Evolutionary conservation across 2,888 invertebrate species (phyloP).

Genomic region (Gryllus longicercus): DNA sequence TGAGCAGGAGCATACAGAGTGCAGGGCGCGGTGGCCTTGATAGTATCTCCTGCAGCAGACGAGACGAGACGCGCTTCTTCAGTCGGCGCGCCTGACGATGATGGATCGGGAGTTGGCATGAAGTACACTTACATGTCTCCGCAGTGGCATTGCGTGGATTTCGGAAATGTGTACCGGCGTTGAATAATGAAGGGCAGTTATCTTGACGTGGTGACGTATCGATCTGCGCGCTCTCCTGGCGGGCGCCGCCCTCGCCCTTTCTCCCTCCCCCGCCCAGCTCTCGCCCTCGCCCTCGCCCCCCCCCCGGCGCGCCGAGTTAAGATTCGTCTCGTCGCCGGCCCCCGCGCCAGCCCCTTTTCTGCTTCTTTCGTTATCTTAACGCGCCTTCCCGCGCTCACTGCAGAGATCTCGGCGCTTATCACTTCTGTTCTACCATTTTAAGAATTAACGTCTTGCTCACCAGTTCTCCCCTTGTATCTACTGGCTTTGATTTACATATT

Average conservation of each 20-base stretch:
- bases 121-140: not conserved
- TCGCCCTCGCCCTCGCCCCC: not conserved
- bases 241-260: not conserved
- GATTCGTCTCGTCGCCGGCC: not conserved
- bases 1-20: no score
- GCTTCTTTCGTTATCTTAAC: not conserved
- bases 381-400: not conserved
- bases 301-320: not conserved
- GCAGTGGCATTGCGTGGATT: not conserved
- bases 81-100: not conserved
- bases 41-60: no score
- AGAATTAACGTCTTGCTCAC: no score
- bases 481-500: no score
- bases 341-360: not conserved
- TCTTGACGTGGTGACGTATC: constrained; percentile 9
- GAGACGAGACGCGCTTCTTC: no score
- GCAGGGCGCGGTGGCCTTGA: no score
- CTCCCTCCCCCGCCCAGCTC: not conserved
- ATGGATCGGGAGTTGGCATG: not conserved
- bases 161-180: constrained; percentile 17
- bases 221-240: not conserved
- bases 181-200: constrained; percentile 17
- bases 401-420: no score
- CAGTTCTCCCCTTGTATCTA: no score
- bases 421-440: no score